Base-by-base conservation (phyloP, 1,140 invertebrate genomes). In the Maconellicoccus hirsutus region DNA sequence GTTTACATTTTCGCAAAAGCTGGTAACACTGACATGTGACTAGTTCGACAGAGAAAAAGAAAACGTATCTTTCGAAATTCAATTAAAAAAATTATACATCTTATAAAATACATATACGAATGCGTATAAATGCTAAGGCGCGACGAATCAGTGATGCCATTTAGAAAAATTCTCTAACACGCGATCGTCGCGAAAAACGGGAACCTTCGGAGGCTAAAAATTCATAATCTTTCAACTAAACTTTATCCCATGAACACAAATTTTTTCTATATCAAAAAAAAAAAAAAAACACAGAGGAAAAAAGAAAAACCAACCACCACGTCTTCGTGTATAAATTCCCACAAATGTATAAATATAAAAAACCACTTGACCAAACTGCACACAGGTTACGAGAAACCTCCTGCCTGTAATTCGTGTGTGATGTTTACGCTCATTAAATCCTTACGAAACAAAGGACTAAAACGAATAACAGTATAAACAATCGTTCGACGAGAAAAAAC, bases 111-210 rank as follows among this genome's bases (percentile, higher is more conserved):
- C 16, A 6, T 19, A 52, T 33, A 33, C 29, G 29, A 52, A 16
- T 19, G 42, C 42, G n/a, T 19, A 16, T 14, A 52, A 52, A 52
- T 52, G 42, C 42, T 52, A 16, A 2, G 16, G 3, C 6, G n/a
- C 42, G 42, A 52, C 42, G 42, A 52, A 52, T 52, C n/a, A 52
- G n/a, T 19, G 42, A 52, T 52, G 42, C 42, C 42, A 52, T 52
- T 3, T 14, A 4, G 6, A 19, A 52, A 16, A 16, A 8, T n/a
- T n/a, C n/a, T n/a, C n/a, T n/a, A n/a, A n/a, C n/a, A n/a, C n/a
- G n/a, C n/a, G n/a, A n/a, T n/a, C n/a, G n/a, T n/a, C n/a, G n/a
- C n/a, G 33, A 38, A 38, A 38, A 38, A 38, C 14, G 33, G n/a
- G n/a, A n/a, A n/a, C n/a, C n/a, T n/a, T n/a, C n/a, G n/a, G n/a